These are phyloP conservation scores for Cerceris ruficornis DNA, from an alignment of 2,888 invertebrate genomes.

Conservation along the genomic window DNA sequence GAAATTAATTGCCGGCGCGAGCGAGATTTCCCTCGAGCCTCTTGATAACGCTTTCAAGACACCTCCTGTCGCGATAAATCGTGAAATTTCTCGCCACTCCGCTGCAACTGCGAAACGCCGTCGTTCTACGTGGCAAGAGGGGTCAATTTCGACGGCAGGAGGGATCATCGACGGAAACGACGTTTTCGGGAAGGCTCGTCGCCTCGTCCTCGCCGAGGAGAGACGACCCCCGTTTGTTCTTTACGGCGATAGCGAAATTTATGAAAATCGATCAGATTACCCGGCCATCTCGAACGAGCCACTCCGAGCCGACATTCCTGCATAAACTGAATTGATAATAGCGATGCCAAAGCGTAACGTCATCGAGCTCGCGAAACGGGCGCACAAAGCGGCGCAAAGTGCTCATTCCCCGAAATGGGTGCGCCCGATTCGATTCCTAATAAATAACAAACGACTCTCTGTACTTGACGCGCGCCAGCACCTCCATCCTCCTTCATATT, in stretches of 20 bases:
- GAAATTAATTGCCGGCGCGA: slow-evolving; percentile 6
- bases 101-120: too few species aligned
- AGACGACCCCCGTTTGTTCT: not conserved
- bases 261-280: slow-evolving; percentile 5
- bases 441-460: slow-evolving; percentile 6
- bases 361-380: not conserved
- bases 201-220: not conserved
- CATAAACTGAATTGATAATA: slow-evolving; percentile 23
- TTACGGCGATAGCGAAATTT: slow-evolving; percentile 3
- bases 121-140: too few species aligned
- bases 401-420: not conserved
- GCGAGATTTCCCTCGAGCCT: not conserved
- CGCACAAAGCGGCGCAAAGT: not conserved
- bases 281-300: not conserved
- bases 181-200: not conserved
- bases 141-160: too few species aligned
- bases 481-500: not conserved
- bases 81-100: not conserved
- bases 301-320: slow-evolving; percentile 8
- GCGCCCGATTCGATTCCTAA: not conserved
- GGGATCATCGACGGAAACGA: too few species aligned
- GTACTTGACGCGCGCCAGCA: not conserved
- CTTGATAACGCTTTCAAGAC: too few species aligned
- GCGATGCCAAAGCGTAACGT: slow-evolving; percentile 2
- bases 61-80: not conserved